Evolutionary conservation across 2,797 vertebrate species (phyloP), one percentile per base, ranked within the genome.

Genomic region (Siniperca obscura): DNA sequence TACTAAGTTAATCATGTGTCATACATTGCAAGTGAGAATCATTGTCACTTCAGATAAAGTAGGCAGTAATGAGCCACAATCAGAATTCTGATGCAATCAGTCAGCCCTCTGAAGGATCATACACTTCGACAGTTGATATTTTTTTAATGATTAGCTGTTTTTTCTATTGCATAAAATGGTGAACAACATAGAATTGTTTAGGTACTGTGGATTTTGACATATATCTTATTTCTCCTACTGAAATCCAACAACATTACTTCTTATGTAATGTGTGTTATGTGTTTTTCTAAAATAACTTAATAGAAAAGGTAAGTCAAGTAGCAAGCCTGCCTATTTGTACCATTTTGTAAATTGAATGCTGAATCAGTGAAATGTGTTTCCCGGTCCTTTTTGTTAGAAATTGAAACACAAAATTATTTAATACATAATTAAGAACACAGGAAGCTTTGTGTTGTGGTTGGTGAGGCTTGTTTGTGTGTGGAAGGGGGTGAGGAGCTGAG

Each of bases 31-130:
- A 83, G 81, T 82, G 76, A 90, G 74, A 89, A 84, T 87, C 75
- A 70, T 66, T 83, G 79, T 90, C 76, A 80, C 87, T 80, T 86
- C 69, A 87, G 56, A 90, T 86, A 46, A 86, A 86, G 62, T 53
- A 72, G 48, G 52, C 62, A 75, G 70, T 89, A 93, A 90, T 91
- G 87, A 90, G 82, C 80, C 62, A 75, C 78, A 87, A 81, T 88
- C 81, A 75, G 60, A 80, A 82, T 88, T 30, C 66, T 83, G 75
- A 89, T 79, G 78, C 78, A 89, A 89, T 92, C 87, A 92, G 75
- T 80, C 83, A 79, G 70, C 38, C 50, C 72, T 79, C 72, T 89
- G 57, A 89, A 84, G 73, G 73, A 86, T 89, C 61, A 78, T 89
- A 89, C 78, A 76, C 65, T 79, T 82, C 50, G 17, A 82, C 81